Evolutionary conservation across 2,797 vertebrate genomes (phyloP).

Genomic region (Diplodus puntazzo): DNA sequence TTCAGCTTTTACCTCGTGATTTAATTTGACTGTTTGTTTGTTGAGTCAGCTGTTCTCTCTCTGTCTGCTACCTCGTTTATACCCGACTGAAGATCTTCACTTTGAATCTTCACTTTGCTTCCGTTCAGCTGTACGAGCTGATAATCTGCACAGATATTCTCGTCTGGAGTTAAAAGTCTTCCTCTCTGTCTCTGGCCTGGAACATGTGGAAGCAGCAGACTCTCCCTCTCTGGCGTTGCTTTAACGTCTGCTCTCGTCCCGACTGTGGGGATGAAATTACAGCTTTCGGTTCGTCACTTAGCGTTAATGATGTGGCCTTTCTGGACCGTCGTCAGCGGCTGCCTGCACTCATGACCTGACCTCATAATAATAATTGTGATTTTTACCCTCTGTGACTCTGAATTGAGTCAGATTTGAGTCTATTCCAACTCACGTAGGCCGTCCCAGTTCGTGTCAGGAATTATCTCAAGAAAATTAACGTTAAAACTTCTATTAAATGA

Average conservation of each 20-base stretch:
- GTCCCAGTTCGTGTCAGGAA: too few species aligned
- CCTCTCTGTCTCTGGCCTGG: not conserved
- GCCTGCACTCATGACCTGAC: not conserved
- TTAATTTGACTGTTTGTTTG: not conserved
- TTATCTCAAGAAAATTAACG: too few species aligned
- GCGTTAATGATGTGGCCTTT: constrained; percentile 3
- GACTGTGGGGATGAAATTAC: constrained; percentile 63
- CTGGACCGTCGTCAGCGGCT: not conserved
- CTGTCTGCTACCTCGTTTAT: not conserved
- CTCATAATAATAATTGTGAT: not conserved
- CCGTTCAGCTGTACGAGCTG: not conserved
- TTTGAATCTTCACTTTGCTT: not conserved
- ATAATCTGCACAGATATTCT: not conserved
- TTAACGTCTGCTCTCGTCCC: constrained; percentile 32
- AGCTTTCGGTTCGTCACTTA: constrained; percentile 37
- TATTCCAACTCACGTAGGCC: too few species aligned
- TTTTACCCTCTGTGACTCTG: too few species aligned
- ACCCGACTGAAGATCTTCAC: not conserved
- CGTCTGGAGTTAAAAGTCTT: not conserved
- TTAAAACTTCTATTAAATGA: too few species aligned
- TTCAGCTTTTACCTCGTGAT: not conserved
- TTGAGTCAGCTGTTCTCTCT: not conserved
- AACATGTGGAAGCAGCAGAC: constrained; percentile 33
- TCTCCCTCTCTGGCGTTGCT: not conserved
- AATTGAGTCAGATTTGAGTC: too few species aligned